A percentile compares a stretch with the other conserved stretches of the same genome.
Conservation (phyloP, 1,140 invertebrate genomes). For the Cydia strobilella region DNA sequence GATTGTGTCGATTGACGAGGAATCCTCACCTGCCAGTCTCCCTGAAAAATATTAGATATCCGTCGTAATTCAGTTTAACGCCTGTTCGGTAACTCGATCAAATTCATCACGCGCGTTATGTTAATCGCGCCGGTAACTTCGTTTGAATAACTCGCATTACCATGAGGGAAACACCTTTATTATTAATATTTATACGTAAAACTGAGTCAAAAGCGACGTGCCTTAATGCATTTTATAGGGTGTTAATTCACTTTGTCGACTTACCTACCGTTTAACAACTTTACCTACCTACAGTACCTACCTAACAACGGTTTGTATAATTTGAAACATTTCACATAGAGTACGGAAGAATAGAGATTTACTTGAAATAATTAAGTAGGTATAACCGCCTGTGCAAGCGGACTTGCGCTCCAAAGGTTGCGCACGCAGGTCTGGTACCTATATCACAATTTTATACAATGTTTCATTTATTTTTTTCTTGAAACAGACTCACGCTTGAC, state of each 20-base stretch:
- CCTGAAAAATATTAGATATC: conserved; percentile 2
- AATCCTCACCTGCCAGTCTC: not conserved
- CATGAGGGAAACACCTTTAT: conserved; percentile 3
- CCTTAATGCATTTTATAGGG: not conserved
- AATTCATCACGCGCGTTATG: conserved; percentile 7
- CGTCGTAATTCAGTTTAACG: conserved; percentile 6
- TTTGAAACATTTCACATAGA: too few relatives aligned
- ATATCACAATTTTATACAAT: too few relatives aligned
- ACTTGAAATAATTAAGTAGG: too few relatives aligned
- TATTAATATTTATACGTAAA: conserved; percentile 10
- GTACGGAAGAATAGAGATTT: too few relatives aligned
- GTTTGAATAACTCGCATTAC: conserved; percentile 10
- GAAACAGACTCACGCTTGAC: too few relatives aligned
- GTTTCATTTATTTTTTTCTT: too few relatives aligned
- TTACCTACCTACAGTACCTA: too few relatives aligned
- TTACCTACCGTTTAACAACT: not conserved
- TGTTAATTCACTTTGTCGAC: not conserved
- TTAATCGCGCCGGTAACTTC: conserved; percentile 6
- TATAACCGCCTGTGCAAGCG: too few relatives aligned
- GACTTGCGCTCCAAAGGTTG: too few relatives aligned
- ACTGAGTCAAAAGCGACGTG: not conserved
- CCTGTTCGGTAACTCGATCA: conserved; percentile 18
- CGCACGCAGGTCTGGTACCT: too few relatives aligned
- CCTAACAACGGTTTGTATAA: not conserved
- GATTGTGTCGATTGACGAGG: not conserved